These are phyloP conservation scores for Mesodorylaimus sp. DNA, from an alignment of 2,888 invertebrate genomes.

Conservation along the genomic window DNA sequence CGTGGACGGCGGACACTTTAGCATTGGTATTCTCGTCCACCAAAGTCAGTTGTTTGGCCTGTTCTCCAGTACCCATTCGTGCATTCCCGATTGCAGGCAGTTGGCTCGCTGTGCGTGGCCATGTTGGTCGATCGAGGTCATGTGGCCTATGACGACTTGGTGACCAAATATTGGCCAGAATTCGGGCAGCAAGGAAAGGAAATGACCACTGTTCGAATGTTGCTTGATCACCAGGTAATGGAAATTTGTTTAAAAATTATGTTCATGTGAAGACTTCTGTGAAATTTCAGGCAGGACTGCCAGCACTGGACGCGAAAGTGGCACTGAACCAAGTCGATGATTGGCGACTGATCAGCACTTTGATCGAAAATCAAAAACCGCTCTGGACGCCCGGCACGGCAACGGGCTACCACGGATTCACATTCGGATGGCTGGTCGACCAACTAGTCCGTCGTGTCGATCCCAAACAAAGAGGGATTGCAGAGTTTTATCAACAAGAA, in stretches of 20 bases:
- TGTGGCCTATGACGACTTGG: conserved; percentile 29
- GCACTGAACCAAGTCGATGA: conserved; percentile 24
- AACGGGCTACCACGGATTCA: conserved; percentile 33
- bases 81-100: conserved; percentile 16
- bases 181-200: conserved; percentile 35
- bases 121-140: conserved; percentile 31
- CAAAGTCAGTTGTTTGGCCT: conserved; percentile 29
- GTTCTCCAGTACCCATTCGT: background rate
- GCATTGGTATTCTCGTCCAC: conserved; percentile 30
- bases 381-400: conserved; percentile 29
- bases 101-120: conserved; percentile 20
- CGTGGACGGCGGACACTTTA: conserved; percentile 30
- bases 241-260: no score
- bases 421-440: conserved; percentile 33
- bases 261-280: no score
- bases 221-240: conserved; percentile 29
- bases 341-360: conserved; percentile 23
- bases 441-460: conserved; percentile 32
- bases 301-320: conserved; percentile 26
- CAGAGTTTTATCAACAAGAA: conserved; percentile 28
- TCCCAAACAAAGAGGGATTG: conserved; percentile 28
- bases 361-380: conserved; percentile 29
- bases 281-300: conserved; percentile 32
- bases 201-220: conserved; percentile 31
- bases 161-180: conserved; percentile 34